A percentile compares a stretch with the other conserved stretches of the same genome.
Conservation (phyloP, 2,113 vertebrate genomes). For the Athene noctua region DNA sequence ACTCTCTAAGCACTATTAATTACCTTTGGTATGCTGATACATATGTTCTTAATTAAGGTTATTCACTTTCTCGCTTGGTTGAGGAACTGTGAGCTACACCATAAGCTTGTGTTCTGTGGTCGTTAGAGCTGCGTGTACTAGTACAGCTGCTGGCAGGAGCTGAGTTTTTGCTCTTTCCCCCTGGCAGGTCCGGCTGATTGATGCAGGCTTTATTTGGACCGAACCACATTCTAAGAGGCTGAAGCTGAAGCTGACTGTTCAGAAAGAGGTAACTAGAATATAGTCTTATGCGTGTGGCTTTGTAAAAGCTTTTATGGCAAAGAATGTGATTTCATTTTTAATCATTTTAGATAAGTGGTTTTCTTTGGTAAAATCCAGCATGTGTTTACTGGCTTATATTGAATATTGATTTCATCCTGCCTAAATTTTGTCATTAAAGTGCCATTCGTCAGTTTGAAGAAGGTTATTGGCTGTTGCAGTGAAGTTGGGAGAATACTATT, state of each 20-base stretch:
- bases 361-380: not conserved
- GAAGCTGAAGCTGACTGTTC: slow-evolving; percentile 93
- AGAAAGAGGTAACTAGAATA: slow-evolving; percentile 88
- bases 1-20: not conserved
- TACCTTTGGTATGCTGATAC: not conserved
- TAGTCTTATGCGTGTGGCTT: not conserved
- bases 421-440: not conserved
- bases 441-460: not conserved
- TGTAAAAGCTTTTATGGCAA: not conserved
- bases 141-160: not conserved
- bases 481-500: not conserved
- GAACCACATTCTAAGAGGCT: slow-evolving; percentile 97
- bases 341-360: not conserved
- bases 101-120: not conserved
- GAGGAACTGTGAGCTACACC: not conserved
- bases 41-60: not conserved
- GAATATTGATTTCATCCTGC: not conserved
- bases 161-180: not conserved
- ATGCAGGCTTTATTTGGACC: slow-evolving; percentile 96
- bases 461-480: not conserved
- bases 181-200: slow-evolving; percentile 89
- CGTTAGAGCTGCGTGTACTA: not conserved
- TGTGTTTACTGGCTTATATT: not conserved
- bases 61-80: not conserved
- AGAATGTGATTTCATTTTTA: not conserved